These are phyloP conservation scores for Bovichtus variegatus DNA, from an alignment of 2,797 vertebrate species.

Conservation along the genomic window DNA sequence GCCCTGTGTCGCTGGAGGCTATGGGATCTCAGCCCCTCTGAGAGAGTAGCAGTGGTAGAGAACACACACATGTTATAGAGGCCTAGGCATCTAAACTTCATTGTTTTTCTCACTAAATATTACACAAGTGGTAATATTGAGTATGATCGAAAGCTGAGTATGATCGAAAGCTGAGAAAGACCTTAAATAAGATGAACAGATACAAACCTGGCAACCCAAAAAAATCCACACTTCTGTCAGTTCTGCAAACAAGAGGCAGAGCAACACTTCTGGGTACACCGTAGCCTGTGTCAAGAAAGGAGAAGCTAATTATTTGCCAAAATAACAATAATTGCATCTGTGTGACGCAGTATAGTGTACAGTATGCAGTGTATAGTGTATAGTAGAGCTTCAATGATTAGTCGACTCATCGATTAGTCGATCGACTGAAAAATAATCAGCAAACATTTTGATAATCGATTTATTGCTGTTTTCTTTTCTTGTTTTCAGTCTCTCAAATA, in stretches of 20 bases:
- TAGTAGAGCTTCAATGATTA: too few relatives aligned
- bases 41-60: slow-evolving; percentile 30
- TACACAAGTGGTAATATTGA: too few relatives aligned
- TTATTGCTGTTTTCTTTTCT: too few relatives aligned
- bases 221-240: slow-evolving; percentile 6
- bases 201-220: slow-evolving; percentile 25
- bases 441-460: too few relatives aligned
- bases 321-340: not conserved
- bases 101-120: not conserved
- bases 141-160: not conserved
- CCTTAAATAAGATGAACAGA: not conserved
- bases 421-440: too few relatives aligned
- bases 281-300: not conserved
- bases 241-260: slow-evolving; percentile 22
- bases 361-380: not conserved
- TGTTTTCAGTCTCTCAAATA: too few relatives aligned
- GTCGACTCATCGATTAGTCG: too few relatives aligned
- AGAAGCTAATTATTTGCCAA: not conserved
- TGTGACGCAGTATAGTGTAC: not conserved
- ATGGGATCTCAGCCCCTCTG: slow-evolving; percentile 45
- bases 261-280: not conserved
- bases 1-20: slow-evolving; percentile 59
- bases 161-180: not conserved
- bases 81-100: not conserved
- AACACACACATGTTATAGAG: slow-evolving; percentile 17